A percentile compares a stretch with the other conserved stretches of the same genome.
These are phyloP conservation scores for Drosophila meridionalis DNA, from an alignment of 2,888 invertebrate genomes.

Conservation along the genomic window DNA sequence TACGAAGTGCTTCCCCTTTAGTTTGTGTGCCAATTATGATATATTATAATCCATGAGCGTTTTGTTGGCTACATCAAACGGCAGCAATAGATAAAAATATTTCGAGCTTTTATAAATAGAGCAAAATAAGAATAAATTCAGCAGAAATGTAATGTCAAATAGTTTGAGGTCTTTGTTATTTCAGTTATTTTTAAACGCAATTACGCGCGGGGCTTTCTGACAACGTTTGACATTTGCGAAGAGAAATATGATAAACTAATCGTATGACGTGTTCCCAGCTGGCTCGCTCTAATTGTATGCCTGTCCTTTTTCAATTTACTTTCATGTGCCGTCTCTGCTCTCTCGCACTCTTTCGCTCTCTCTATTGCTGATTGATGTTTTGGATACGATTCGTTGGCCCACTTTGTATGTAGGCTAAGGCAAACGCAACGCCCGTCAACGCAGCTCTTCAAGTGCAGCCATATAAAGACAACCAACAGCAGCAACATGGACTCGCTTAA, in stretches of 20 bases:
- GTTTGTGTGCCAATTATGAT: slow-evolving; percentile 15
- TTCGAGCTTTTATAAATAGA: slow-evolving; percentile 17
- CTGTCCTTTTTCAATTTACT: slow-evolving; percentile 41
- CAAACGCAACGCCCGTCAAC: slow-evolving; percentile 42
- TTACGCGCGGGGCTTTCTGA: slow-evolving; percentile 59
- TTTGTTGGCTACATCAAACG: slow-evolving; percentile 7
- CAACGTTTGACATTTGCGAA: slow-evolving; percentile 63
- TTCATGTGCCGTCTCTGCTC: slow-evolving; percentile 51
- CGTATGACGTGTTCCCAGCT: slow-evolving; percentile 49
- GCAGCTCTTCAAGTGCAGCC: slow-evolving; percentile 73
- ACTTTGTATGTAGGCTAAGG: slow-evolving; percentile 67
- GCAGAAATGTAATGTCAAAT: slow-evolving; percentile 31
- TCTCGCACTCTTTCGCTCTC: background rate
- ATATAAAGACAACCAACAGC: slow-evolving; percentile 47
- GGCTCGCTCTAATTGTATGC: slow-evolving; percentile 27
- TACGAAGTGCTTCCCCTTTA: slow-evolving; percentile 4
- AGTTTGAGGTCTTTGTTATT: slow-evolving; percentile 33
- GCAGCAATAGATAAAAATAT: slow-evolving; percentile 7
- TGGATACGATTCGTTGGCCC: slow-evolving; percentile 57
- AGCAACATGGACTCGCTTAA: slow-evolving; percentile 83
- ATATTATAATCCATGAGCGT: background rate
- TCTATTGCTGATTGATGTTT: slow-evolving; percentile 69
- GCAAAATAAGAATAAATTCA: background rate
- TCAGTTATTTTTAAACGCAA: slow-evolving; percentile 77
- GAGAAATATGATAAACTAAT: slow-evolving; percentile 71